These are phyloP conservation scores for Neodon shergylaensis DNA, from an alignment of 2,113 vertebrate genomes.

Conservation along the genomic window DNA sequence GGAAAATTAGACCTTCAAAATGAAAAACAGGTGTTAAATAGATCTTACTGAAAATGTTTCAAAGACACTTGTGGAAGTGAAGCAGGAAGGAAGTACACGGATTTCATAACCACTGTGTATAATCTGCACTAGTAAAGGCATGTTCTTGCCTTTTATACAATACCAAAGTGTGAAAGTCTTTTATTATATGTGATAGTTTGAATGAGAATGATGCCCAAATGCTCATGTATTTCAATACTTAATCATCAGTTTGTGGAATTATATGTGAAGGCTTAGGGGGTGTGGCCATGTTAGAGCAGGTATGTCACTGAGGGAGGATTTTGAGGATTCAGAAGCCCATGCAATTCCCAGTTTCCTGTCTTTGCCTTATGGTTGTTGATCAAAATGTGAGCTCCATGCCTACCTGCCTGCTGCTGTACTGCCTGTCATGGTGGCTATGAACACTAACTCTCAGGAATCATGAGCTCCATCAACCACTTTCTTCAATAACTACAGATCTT, in stretches of 20 bases:
- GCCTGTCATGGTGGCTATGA: accelerated
- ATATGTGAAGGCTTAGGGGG: background rate
- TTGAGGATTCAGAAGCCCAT: background rate
- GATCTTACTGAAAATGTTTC: background rate
- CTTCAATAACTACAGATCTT: background rate
- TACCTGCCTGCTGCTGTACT: background rate
- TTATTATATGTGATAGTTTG: background rate
- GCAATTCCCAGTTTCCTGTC: background rate
- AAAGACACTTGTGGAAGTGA: background rate
- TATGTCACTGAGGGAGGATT: background rate
- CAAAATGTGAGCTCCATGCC: background rate
- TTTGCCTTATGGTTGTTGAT: background rate
- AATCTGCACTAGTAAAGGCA: background rate
- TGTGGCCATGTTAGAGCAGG: background rate
- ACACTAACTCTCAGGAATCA: background rate
- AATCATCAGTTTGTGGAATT: background rate
- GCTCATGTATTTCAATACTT: background rate
- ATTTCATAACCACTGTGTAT: background rate
- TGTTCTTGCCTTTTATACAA: background rate
- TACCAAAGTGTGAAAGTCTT: background rate
- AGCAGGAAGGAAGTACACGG: background rate
- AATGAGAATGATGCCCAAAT: background rate
- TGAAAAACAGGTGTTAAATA: background rate
- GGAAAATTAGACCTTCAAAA: background rate
- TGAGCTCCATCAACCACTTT: background rate